Conservation (phyloP, 2,113 vertebrate genomes). For the Thalassoma bifasciatum region DNA sequence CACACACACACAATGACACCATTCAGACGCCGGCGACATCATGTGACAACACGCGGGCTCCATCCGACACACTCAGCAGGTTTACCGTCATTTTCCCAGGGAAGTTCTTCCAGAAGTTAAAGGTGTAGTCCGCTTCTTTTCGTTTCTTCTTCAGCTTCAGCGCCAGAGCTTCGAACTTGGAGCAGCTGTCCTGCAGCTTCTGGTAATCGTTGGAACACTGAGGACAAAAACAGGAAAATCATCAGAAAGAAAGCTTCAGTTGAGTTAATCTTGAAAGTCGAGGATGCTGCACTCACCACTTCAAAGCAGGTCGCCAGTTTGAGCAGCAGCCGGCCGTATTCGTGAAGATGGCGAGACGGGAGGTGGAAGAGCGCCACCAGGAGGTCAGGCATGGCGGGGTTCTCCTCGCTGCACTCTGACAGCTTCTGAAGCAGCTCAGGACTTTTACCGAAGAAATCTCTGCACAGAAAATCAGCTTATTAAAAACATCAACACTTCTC, state of each 20-base stretch:
- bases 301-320: slow-evolving; percentile 96
- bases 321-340: slow-evolving; percentile 91
- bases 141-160: slow-evolving; percentile 89
- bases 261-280: too few relatives aligned
- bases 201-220: slow-evolving; percentile 91
- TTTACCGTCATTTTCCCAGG: slow-evolving; percentile 98
- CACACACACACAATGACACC: slow-evolving; percentile 22
- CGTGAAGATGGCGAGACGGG: slow-evolving; percentile 88
- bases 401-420: slow-evolving; percentile 88
- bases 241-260: too few relatives aligned
- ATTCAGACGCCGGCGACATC: background rate
- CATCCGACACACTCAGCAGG: background rate
- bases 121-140: slow-evolving; percentile 93
- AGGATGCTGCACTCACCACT: slow-evolving; percentile 84
- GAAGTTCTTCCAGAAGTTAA: slow-evolving; percentile 97
- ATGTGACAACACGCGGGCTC: background rate
- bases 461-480: slow-evolving; percentile 47
- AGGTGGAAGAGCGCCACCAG: slow-evolving; percentile 90
- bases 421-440: slow-evolving; percentile 89
- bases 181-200: slow-evolving; percentile 90
- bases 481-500: too few relatives aligned
- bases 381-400: slow-evolving; percentile 83
- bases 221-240: background rate
- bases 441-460: slow-evolving; percentile 93
- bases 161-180: slow-evolving; percentile 88